Evolutionary conservation across 2,797 vertebrate genomes (phyloP).

Genomic region (Helicolenus hilgendorfi): DNA sequence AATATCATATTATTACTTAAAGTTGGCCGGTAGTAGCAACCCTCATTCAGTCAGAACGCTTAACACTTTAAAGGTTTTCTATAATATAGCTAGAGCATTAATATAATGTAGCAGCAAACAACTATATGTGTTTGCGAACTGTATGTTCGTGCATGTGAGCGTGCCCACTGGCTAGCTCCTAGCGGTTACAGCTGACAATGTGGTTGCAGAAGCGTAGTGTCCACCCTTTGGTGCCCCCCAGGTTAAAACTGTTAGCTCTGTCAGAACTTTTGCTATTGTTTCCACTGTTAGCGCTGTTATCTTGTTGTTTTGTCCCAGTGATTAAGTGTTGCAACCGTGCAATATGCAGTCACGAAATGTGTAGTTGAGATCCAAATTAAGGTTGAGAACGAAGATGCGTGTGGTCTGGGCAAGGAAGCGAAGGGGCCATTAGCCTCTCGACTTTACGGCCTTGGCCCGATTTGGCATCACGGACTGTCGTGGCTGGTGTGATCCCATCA

Average conservation of each 20-base stretch:
- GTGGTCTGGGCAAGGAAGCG: neutral
- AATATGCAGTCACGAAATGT: neutral
- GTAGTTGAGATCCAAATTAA: neutral
- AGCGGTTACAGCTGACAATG: too few species aligned
- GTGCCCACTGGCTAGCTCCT: too few species aligned
- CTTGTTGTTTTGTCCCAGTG: too few species aligned
- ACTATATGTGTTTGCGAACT: neutral
- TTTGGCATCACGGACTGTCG: too few species aligned
- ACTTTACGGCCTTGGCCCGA: too few species aligned
- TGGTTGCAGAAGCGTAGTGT: too few species aligned
- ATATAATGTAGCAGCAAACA: neutral
- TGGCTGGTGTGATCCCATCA: too few species aligned
- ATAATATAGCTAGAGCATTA: neutral
- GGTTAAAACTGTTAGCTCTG: too few species aligned
- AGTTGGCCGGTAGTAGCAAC: neutral
- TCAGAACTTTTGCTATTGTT: too few species aligned
- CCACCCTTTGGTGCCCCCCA: too few species aligned
- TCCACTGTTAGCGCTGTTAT: too few species aligned
- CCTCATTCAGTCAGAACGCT: neutral
- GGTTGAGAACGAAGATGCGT: neutral
- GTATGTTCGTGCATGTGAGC: neutral
- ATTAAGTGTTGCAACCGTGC: neutral
- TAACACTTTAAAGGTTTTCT: neutral
- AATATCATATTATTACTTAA: neutral
- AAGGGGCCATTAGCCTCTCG: neutral